Conservation (phyloP, 2,797 vertebrate genomes). For the Cuniculus paca region DNA sequence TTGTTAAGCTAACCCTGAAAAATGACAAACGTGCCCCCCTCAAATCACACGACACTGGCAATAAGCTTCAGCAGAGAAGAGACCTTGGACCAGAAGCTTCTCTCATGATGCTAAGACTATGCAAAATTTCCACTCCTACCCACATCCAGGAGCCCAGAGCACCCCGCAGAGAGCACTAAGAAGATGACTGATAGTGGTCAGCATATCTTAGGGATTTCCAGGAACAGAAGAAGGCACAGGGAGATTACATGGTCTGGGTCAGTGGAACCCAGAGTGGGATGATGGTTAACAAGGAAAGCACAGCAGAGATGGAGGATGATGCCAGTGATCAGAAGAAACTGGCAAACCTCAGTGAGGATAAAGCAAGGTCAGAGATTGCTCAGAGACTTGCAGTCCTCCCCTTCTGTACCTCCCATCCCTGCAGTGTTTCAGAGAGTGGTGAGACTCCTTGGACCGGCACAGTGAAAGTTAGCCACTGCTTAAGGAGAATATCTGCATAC, state of each 20-base stretch:
- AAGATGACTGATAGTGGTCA: neutral
- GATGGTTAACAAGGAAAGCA: neutral
- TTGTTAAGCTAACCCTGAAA: neutral
- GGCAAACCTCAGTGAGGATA: neutral
- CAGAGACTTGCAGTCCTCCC: neutral
- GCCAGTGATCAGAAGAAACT: neutral
- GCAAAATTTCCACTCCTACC: neutral
- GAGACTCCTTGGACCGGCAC: neutral
- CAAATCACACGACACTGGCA: neutral
- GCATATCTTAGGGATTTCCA: neutral
- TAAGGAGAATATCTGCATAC: neutral
- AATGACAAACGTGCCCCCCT: neutral
- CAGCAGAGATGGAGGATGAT: neutral
- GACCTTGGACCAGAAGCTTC: neutral
- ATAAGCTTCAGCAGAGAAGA: neutral
- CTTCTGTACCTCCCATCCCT: neutral
- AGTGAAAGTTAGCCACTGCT: neutral
- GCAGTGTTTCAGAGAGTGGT: neutral
- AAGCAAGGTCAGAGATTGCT: neutral
- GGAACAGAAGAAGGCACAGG: neutral
- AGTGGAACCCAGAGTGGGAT: neutral
- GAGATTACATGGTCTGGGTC: neutral
- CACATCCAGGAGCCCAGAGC: neutral
- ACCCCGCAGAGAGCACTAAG: accelerated
- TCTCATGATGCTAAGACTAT: neutral